Percentiles rank a stretch among this genome's conserved stretches.
Evolutionary conservation across 2,113 vertebrate species (phyloP).

Genomic region (pig (Sus scrofa)): T2T-Sscrofa CM000813.6:96049501-96050000

Average conservation of each 20-base stretch:
- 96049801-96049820: neutral
- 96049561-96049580: conserved; percentile 33
- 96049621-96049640: neutral
- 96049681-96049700: neutral
- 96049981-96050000: conserved; percentile 22
- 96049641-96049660: conserved; percentile 23
- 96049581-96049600: neutral
- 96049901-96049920: neutral
- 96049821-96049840: neutral
- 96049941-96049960: neutral
- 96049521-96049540: neutral
- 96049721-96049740: neutral
- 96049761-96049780: neutral
- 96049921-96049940: neutral
- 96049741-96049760: neutral
- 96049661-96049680: neutral
- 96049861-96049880: neutral
- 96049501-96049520: neutral
- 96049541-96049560: neutral
- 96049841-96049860: neutral
- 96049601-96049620: conserved; percentile 16
- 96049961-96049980: neutral
- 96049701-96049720: neutral
- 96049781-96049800: neutral
- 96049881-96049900: neutral